Evolutionary conservation across 2,888 invertebrate species (phyloP).

Genomic region (Gymnocheta viridis): DNA sequence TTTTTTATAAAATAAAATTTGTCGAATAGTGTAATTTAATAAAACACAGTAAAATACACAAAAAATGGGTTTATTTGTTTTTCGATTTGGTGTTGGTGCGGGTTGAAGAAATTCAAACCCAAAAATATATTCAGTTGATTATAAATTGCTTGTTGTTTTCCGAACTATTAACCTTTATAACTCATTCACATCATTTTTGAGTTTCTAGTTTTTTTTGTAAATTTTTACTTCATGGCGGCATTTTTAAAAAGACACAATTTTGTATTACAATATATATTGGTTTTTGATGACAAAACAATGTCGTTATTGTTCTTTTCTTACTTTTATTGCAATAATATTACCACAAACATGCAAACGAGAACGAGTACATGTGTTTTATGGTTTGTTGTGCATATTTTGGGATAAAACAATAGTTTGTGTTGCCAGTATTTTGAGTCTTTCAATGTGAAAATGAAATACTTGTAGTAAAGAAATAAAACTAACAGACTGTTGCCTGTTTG

Average conservation of each 20-base stretch:
- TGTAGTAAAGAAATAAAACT: not conserved
- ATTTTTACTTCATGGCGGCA: slow-evolving; percentile 32
- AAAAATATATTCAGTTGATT: not conserved
- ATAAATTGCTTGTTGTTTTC: not conserved
- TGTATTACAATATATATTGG: slow-evolving; percentile 63
- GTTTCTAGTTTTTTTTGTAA: not conserved
- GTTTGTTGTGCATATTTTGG: slow-evolving; percentile 34
- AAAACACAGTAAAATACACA: too few species aligned
- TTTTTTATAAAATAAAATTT: too few species aligned
- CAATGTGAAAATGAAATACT: slow-evolving; percentile 42
- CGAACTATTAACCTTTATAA: slow-evolving; percentile 4
- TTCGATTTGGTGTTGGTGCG: not conserved
- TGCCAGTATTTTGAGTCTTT: slow-evolving; percentile 37
- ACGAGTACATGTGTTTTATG: not conserved
- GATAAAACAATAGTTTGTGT: slow-evolving; percentile 59
- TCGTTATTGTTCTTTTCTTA: slow-evolving; percentile 61
- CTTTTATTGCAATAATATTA: slow-evolving; percentile 46
- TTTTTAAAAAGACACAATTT: slow-evolving; percentile 36
- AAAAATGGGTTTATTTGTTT: too few species aligned
- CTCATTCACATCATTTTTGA: not conserved
- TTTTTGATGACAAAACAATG: slow-evolving; percentile 63
- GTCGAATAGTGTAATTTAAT: too few species aligned
- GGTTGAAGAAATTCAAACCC: not conserved
- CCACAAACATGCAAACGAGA: not conserved
- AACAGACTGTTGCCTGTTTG: not conserved